Percentiles rank a stretch among this genome's conserved stretches.
Evolutionary conservation across 2,888 invertebrate genomes (phyloP).

Genomic region (Metellina segmentata): DNA sequence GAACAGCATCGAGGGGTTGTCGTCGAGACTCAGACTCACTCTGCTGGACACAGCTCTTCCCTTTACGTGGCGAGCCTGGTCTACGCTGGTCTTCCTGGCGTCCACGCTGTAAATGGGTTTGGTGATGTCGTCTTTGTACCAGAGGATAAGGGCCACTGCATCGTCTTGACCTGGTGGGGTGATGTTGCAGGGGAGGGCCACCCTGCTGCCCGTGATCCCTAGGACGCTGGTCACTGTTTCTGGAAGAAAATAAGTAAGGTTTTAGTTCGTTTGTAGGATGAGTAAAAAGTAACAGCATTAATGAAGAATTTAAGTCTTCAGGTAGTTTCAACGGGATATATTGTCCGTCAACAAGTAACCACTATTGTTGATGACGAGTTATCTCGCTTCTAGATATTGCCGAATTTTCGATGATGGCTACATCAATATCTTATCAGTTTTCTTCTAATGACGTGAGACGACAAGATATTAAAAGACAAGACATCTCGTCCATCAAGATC

Average conservation of each 20-base stretch:
- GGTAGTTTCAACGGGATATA: too few species aligned
- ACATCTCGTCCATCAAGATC: too few species aligned
- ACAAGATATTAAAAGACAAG: too few species aligned
- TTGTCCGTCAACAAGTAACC: too few species aligned
- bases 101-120: constrained; percentile 75
- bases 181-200: constrained; percentile 69
- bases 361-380: too few species aligned
- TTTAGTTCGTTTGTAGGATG: not conserved
- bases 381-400: too few species aligned
- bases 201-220: constrained; percentile 65
- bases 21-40: constrained; percentile 55
- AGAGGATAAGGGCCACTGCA: constrained; percentile 64
- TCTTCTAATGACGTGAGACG: too few species aligned
- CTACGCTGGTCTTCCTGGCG: constrained; percentile 54
- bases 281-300: too few species aligned
- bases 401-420: too few species aligned
- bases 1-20: constrained; percentile 58
- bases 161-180: constrained; percentile 68
- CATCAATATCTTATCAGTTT: too few species aligned
- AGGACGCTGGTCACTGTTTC: constrained; percentile 65
- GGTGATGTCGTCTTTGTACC: constrained; percentile 75
- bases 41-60: constrained; percentile 28
- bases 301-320: too few species aligned
- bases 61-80: constrained; percentile 37
- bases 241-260: not conserved